Evolutionary conservation across 2,888 invertebrate species (phyloP), one percentile per base, ranked within the genome.

Genomic region (Hydrotaea cyrtoneurina): DNA sequence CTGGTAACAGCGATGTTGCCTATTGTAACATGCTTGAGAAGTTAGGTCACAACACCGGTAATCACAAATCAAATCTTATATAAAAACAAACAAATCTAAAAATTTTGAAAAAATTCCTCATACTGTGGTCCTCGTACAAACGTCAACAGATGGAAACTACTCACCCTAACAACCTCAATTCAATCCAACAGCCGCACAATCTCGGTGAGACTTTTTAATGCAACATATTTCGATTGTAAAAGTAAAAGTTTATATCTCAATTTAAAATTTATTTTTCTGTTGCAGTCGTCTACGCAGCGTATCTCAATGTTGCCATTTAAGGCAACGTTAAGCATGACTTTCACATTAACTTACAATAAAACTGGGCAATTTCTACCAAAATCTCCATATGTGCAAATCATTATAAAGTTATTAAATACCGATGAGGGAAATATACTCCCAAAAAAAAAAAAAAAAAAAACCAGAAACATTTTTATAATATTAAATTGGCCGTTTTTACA

Each of bases 391-490:
- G 19, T 11, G 11, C 36, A 36, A 64, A 64, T 64, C 23, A 59
- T 55, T 55, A 26, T 59, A 3, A 59, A 23, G 59, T 59, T 59
- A 59, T 59, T 59, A 59, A 57, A 5, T 57, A 5, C 23, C 11
- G 19, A 2, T 7, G 31, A 31, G 3, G 2, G 7, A 31, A 31
- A 7, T 31, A 31, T 10, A 19, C 4, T 21, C 0, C 19, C 64
- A 11, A 39, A 43, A 39, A 50, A 2, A 53, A 31, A 53, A 53
- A 71, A 17, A n/a, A n/a, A 11, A 39, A 43, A 39, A 50, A 2
- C 26, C n/a, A 53, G 31, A 71, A 17, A 31, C 31, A 71, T 15
- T 59, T 74, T 74, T 26, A 77, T 43, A 43, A 21, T 46, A 26
- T 66, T 64, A 26, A 76, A 73, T 31, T 53, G 50, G 39, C 36